These are phyloP conservation scores for Trogon surrucura DNA, from an alignment of 2,113 vertebrate genomes.

Conservation along the genomic window DNA sequence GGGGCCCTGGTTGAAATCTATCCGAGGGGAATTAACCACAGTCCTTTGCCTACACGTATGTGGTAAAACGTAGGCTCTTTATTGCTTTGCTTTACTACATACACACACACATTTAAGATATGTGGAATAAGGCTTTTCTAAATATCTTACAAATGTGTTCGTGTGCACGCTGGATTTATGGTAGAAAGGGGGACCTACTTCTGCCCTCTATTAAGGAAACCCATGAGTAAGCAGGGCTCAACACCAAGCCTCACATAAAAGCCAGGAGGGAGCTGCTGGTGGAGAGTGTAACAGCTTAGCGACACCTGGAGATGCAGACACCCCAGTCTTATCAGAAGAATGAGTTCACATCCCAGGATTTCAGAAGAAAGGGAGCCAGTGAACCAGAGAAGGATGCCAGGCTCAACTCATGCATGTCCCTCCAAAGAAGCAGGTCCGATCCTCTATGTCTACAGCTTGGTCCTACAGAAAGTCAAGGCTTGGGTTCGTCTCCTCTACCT, in stretches of 20 bases:
- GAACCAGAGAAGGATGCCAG: neutral
- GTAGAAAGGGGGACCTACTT: conserved; percentile 24
- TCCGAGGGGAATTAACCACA: conserved; percentile 71
- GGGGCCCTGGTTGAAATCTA: conserved; percentile 64
- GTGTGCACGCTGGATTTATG: neutral
- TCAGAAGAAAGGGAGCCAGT: neutral
- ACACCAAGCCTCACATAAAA: neutral
- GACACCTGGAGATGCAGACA: neutral
- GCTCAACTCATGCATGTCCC: neutral
- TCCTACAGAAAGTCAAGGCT: neutral
- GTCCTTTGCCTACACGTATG: conserved; percentile 42
- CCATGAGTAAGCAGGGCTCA: neutral
- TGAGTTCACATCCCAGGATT: neutral
- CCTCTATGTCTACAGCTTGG: neutral
- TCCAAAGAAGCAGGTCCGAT: neutral
- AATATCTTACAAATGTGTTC: conserved; percentile 41
- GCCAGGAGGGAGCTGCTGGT: neutral
- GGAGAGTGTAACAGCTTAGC: neutral
- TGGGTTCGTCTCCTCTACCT: neutral
- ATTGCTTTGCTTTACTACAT: conserved; percentile 59
- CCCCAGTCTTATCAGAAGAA: neutral
- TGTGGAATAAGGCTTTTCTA: neutral
- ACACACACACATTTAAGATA: conserved; percentile 14
- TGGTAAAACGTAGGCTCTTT: conserved; percentile 63
- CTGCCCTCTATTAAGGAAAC: conserved; percentile 41